Evolutionary conservation across 2,797 vertebrate genomes (phyloP).

Genomic region (Sebastes elongatus): DNA sequence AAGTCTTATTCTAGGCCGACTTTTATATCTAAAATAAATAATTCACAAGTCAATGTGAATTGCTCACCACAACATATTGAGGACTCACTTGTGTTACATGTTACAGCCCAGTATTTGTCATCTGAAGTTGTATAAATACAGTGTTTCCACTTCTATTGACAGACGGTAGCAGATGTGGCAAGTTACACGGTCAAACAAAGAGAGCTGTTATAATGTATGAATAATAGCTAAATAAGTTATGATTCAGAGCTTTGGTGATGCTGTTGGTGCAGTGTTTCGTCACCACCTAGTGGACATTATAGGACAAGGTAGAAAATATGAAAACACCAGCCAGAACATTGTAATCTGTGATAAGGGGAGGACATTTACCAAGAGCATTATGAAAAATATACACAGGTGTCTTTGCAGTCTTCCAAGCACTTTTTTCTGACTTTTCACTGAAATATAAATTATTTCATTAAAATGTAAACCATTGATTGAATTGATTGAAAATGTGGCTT

Average conservation of each 20-base stretch:
- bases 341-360: not conserved
- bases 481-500: no score
- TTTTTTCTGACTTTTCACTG: not conserved
- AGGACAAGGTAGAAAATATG: not conserved
- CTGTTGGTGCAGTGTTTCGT: constrained; percentile 10
- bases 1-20: not conserved
- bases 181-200: not conserved
- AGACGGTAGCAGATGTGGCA: not conserved
- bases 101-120: not conserved
- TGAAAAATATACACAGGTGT: not conserved
- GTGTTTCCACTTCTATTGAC: not conserved
- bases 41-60: not conserved
- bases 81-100: not conserved
- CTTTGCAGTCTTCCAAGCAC: no score
- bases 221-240: not conserved
- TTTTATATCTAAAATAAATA: not conserved
- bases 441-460: not conserved
- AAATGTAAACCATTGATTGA: no score
- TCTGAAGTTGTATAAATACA: not conserved
- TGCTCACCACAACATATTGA: not conserved
- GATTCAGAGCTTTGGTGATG: not conserved
- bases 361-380: not conserved
- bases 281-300: constrained; percentile 39
- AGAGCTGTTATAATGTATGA: not conserved
- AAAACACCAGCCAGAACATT: not conserved